Evolutionary conservation across 2,888 invertebrate genomes (phyloP).

Genomic region (Tupiocoris notatus): DNA sequence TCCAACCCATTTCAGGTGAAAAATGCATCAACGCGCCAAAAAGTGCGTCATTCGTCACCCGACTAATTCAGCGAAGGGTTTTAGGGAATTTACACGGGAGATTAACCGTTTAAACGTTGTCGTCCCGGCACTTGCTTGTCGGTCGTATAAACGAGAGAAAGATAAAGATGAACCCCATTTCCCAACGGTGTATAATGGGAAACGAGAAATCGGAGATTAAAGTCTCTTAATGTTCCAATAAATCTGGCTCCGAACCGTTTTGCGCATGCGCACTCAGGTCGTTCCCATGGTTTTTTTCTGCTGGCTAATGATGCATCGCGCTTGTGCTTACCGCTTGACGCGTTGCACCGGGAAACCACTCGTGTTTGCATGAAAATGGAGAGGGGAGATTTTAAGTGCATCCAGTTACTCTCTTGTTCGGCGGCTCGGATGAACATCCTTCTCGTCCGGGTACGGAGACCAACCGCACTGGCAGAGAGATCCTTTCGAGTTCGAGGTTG

Average conservation of each 20-base stretch:
- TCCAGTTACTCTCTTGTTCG: constrained; percentile 17
- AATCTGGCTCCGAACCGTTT: constrained; percentile 4
- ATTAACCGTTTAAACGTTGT: no score
- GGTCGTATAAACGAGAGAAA: not conserved
- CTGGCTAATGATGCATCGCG: constrained; percentile 10
- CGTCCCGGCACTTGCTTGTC: no score
- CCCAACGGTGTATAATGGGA: not conserved
- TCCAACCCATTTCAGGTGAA: no score
- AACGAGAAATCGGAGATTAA: constrained; percentile 11
- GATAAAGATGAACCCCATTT: not conserved
- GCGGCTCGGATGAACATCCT: not conserved
- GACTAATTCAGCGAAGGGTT: no score
- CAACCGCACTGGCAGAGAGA: no score
- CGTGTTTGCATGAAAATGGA: not conserved
- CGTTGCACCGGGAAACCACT: constrained; percentile 8
- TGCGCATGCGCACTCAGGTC: not conserved
- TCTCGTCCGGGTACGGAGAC: no score
- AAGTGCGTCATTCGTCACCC: no score
- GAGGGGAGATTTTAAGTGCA: constrained; percentile 1
- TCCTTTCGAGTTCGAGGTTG: no score
- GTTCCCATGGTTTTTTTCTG: not conserved
- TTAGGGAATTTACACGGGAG: no score
- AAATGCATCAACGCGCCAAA: no score
- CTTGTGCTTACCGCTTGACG: constrained; percentile 1
- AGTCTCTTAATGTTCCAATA: constrained; percentile 17